phyloP scores from a whole-genome alignment of 2,888 invertebrate species.

The Melanargia galathea region DNA sequence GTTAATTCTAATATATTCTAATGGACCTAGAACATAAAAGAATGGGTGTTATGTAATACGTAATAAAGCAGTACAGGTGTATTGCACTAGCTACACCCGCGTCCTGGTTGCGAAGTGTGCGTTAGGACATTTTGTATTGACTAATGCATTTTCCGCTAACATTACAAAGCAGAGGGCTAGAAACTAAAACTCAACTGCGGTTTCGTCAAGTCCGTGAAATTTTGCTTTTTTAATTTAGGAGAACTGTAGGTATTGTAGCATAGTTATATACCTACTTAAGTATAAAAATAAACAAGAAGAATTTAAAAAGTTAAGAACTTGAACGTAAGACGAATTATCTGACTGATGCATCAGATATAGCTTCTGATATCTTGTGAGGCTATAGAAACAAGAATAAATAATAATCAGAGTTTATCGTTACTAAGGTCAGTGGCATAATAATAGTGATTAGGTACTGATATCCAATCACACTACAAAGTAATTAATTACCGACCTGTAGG shows the following conservation, averaged over 20 bases:
- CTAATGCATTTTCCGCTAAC: conserved; percentile 2
- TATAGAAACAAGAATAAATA: too few species aligned
- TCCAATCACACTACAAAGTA: background rate
- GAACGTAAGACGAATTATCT: too few species aligned
- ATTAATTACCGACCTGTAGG: background rate
- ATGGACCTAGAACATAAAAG: conserved; percentile 5
- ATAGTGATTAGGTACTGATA: too few species aligned
- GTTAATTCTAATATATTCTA: conserved; percentile 15
- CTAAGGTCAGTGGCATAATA: background rate
- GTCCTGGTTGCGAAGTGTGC: background rate
- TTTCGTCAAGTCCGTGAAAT: too few species aligned
- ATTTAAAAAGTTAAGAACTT: too few species aligned
- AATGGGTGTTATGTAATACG: background rate
- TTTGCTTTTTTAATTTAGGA: too few species aligned
- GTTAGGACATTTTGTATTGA: conserved; percentile 4
- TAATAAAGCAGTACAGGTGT: conserved; percentile 1
- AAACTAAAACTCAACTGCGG: background rate
- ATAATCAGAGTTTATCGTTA: background rate
- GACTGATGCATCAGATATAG: too few species aligned
- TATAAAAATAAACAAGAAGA: too few species aligned
- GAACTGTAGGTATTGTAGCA: too few species aligned
- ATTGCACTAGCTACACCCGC: background rate
- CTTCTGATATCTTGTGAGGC: too few species aligned
- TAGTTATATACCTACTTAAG: background rate
- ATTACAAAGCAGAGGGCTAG: background rate